Base-by-base conservation (phyloP, 2,797 vertebrate species). In the Bryconaethiops microstoma region DNA sequence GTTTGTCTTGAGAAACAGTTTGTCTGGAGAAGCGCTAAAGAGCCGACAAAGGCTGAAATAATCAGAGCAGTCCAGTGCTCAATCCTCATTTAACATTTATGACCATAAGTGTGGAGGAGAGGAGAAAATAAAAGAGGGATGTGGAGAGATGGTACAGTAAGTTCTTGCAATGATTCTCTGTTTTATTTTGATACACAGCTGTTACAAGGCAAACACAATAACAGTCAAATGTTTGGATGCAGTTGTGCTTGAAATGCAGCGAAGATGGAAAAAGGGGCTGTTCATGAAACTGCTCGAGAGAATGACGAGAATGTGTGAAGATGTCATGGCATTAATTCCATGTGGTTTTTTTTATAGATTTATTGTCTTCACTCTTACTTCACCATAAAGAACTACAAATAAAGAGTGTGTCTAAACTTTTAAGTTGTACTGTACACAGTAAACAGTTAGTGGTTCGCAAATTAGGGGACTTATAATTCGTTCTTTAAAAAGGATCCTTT, bases 61-160 rank as follows among this genome's bases (percentile, higher is more conserved):
- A 42, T 68, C 40, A 68, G 62, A 64, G 35, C 40, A 16, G 65
- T 21, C 39, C 35, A 45, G 39, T 7, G 5, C 62, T n/a, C 14
- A 0, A 45, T 54, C 42, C 50, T 62, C 74, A 63, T 78, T 21
- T 42, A 78, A 74, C 64, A 78, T 74, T 40, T 78, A 78, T 74
- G 63, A 16, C 7, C 42, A 16, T 63, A 45, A 74, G 42, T 54
- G 71, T 35, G 71, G 81, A 68, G 16, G 62, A 50, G 54, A 68
- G 63, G 76, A 64, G 42, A 59, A 3, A 29, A 21, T 25, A 45
- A 70, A 42, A 59, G 63, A 69, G 48, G 65, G 72, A 65, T 59
- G 60, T 25, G 50, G 39, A 73, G 70, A 78, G 9, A 45, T n/a
- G 35, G 65, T 42, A 68, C 65, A 68, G 40, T 68, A 45, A n/a